These are phyloP conservation scores for Arge pagana DNA, from an alignment of 2,888 invertebrate genomes.

Conservation along the genomic window DNA sequence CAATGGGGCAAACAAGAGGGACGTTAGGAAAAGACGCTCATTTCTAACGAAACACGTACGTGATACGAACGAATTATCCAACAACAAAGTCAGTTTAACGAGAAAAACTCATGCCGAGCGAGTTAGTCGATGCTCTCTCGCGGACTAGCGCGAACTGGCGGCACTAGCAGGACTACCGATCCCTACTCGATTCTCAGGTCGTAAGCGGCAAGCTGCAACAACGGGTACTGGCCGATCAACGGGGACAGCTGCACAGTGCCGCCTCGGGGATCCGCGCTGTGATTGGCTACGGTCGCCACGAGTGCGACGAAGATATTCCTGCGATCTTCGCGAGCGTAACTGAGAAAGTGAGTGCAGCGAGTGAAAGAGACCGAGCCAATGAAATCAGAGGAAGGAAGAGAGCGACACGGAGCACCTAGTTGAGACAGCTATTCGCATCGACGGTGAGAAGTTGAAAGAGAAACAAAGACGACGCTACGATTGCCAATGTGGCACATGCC, in stretches of 20 bases:
- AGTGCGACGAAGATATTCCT: slow-evolving; percentile 8
- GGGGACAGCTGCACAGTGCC: slow-evolving; percentile 18
- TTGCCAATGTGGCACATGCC: slow-evolving; percentile 25
- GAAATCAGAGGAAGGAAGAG: slow-evolving; percentile 22
- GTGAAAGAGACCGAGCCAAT: slow-evolving; percentile 18
- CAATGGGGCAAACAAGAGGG: too few relatives aligned
- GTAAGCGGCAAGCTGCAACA: too few relatives aligned
- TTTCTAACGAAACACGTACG: too few relatives aligned
- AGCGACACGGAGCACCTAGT: slow-evolving; percentile 10
- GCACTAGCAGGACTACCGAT: too few relatives aligned
- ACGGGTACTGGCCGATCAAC: too few relatives aligned
- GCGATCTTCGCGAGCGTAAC: neutral
- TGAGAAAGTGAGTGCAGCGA: slow-evolving; percentile 16
- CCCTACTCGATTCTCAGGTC: too few relatives aligned
- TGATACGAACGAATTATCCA: too few relatives aligned
- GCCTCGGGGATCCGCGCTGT: slow-evolving; percentile 13
- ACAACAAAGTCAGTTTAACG: too few relatives aligned
- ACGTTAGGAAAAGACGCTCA: too few relatives aligned
- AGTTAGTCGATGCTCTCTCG: too few relatives aligned
- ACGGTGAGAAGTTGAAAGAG: neutral
- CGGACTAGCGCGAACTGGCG: too few relatives aligned
- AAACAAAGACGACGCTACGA: neutral
- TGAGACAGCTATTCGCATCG: neutral
- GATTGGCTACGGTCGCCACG: slow-evolving; percentile 22
- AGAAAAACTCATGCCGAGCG: too few relatives aligned